Evolutionary conservation across 2,888 invertebrate genomes (phyloP), one percentile per base, ranked within the genome.

Genomic region (Polylopha cassiicola): DNA sequence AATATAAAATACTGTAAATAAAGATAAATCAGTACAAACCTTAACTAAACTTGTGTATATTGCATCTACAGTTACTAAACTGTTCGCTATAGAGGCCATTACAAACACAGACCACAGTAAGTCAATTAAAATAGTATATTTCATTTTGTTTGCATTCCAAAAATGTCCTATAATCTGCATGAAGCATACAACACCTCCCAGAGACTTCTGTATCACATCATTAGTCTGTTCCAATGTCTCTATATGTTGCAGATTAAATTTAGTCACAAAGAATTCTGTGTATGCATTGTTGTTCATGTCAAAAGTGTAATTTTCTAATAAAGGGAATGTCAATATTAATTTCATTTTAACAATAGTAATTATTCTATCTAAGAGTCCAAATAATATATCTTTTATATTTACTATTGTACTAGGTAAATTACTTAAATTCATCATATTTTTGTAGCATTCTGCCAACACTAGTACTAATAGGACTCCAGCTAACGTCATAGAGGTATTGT

Each of bases 91-190:
- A 21, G 67, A 64, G 15, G 69, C 64, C 26, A 72, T 51, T 31
- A 76, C 69, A 65, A 78, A 80, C 34, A 73, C 53, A 42, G 77
- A 60, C 80, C 80, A 82, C 44, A 82, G 60, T 42, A 78, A 55
- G 58, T 84, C 84, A 61, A 75, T 70, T 42, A 68, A 44, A 37
- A 80, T 65, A 39, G 73, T 70, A 54, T 73, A 58, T 47, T 73
- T 77, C 38, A 73, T 46, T 50, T 61, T 73, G 43, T 80, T 77
- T 10, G 67, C 61, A 60, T 74, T 81, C 59, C 67, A 73, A 37
- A 81, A 42, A 50, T 77, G 77, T 58, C 78, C 79, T 51, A 77
- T 43, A 33, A 77, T 77, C 60, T 84, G 84, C 62, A 84, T 56
- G 30, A 75, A 55, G 65, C 76, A 75, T 36, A 73, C 76, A 54